Base-by-base conservation (phyloP, 2,888 invertebrate genomes). In the Antitype chi region DNA sequence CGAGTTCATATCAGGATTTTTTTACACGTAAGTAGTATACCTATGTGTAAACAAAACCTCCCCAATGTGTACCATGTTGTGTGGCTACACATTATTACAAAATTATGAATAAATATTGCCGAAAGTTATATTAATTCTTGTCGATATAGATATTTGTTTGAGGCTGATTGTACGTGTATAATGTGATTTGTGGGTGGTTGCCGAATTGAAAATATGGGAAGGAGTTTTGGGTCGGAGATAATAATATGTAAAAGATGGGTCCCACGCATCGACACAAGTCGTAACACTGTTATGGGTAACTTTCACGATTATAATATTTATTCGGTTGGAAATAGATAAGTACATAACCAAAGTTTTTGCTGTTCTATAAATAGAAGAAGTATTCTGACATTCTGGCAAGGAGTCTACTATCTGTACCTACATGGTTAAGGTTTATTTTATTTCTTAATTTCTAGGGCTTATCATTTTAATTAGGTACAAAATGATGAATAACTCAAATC, bases 171-270 rank as follows among this genome's bases (percentile, higher is more conserved):
- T 67, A 52, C 52, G 17, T 73, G 60, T 64, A 73, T 82, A 81
- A 80, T 78, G 76, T 81, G 75, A 81, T 78, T 78, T 81, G 71
- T 83, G 73, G 66, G 47, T 28, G 62, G 47, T 57, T 55, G 52
- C 53, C 70, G 70, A 49, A 80, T 78, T 81, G 79, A 74, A 80
- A 85, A 74, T 76, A 57, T 74, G 28, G 47, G 38, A 70, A 68
- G 60, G 64, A 73, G 69, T 62, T 72, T 71, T 52, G 64, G 52
- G 60, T 63, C 66, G 67, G 59, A 64, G 71, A 78, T 72, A 67
- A 78, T 76, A 70, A 75, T 62, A 77, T 63, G 70, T 74, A 78
- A 82, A 77, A 82, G 60, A 78, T 53, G 78, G 64, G 47, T 25
- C 77, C 64, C 60, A 62, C 32, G 70, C 66, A 67, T 53, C 62